These are phyloP conservation scores for Himalopsyche anomala DNA, from an alignment of 2,888 invertebrate species.

Conservation along the genomic window DNA sequence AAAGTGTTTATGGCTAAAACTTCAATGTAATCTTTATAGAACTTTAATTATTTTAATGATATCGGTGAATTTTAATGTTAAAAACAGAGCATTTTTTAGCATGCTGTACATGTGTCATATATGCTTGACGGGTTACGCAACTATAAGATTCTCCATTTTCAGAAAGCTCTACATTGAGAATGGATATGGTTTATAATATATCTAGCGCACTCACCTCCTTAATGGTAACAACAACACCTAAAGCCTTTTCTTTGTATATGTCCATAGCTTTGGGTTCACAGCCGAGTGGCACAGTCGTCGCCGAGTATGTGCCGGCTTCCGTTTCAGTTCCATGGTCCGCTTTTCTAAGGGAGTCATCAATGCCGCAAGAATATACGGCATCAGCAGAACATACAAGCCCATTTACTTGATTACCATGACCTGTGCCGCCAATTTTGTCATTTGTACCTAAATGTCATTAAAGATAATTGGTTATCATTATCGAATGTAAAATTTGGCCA, in stretches of 20 bases:
- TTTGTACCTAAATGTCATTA: slow-evolving; percentile 81
- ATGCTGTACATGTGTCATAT: no score
- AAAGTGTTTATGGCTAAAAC: no score
- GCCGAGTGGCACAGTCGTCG: slow-evolving; percentile 84
- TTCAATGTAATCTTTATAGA: no score
- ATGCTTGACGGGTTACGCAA: no score
- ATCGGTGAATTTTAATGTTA: no score
- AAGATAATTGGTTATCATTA: not conserved
- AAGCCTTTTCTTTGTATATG: slow-evolving; percentile 82
- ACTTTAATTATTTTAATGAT: no score
- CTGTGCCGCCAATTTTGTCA: slow-evolving; percentile 87
- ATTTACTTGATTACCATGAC: slow-evolving; percentile 97
- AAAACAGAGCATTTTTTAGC: no score
- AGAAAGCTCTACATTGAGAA: no score
- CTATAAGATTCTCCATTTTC: no score
- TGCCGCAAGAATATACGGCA: slow-evolving; percentile 90
- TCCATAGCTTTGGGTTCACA: slow-evolving; percentile 95
- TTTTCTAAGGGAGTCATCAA: slow-evolving; percentile 92
- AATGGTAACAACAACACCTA: slow-evolving; percentile 88
- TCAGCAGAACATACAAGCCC: slow-evolving; percentile 86
- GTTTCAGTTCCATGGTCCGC: slow-evolving; percentile 73
- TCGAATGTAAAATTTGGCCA: no score
- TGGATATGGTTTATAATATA: no score
- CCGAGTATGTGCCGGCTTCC: slow-evolving; percentile 81
- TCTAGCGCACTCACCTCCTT: slow-evolving; percentile 81